Conservation (phyloP, 2,113 vertebrate genomes). For the Tenebrosternarchus preto region DNA sequence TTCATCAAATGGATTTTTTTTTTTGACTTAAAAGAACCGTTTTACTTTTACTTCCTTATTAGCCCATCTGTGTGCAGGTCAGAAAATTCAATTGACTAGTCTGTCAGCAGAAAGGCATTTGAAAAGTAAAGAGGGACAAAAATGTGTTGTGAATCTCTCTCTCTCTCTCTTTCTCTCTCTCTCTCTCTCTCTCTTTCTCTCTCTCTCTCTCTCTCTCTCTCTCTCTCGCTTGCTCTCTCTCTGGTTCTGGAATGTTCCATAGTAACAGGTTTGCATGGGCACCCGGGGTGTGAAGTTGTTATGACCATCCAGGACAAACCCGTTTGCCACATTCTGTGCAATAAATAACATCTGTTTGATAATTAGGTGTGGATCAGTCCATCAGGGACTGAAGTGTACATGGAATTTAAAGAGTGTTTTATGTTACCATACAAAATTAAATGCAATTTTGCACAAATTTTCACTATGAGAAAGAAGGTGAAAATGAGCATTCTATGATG, state of each 20-base stretch:
- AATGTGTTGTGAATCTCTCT: not conserved
- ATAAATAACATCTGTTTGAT: conserved; percentile 10
- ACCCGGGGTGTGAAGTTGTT: not conserved
- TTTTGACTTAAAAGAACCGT: not conserved
- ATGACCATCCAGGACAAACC: conserved; percentile 4
- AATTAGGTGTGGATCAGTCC: not conserved
- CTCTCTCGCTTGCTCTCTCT: no score
- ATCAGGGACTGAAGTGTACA: not conserved
- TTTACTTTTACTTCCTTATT: not conserved
- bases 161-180: not conserved
- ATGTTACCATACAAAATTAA: not conserved
- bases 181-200: not conserved
- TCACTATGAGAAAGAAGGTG: not conserved
- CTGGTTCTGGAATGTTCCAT: conserved; percentile 19
- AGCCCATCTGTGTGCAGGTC: not conserved
- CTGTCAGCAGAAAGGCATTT: not conserved
- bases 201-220: not conserved
- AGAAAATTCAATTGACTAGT: not conserved
- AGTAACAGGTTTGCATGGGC: conserved; percentile 1
- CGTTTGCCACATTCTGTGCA: not conserved
- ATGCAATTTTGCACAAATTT: not conserved
- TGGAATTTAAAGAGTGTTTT: not conserved
- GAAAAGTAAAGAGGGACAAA: not conserved
- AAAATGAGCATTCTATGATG: no score
- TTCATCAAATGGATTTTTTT: not conserved